Conservation (phyloP, 2,113 vertebrate genomes). For the Hyperopisus bebe region DNA sequence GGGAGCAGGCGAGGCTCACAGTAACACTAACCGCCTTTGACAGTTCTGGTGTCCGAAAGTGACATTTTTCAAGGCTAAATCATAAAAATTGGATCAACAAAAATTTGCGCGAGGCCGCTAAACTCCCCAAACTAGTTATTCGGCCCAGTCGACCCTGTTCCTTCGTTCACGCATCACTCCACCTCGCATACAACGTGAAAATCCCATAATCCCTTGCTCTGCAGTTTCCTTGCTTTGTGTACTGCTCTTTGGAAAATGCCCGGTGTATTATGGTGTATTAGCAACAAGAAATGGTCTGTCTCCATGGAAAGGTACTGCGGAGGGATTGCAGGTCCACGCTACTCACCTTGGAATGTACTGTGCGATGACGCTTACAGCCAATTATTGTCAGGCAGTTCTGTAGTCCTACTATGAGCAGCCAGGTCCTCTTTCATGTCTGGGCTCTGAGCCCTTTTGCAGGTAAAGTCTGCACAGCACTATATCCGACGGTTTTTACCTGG, state of each 20-base stretch:
- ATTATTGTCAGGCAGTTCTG: not conserved
- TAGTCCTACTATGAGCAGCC: not conserved
- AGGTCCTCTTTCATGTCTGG: not conserved
- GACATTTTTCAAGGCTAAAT: slow-evolving; percentile 47
- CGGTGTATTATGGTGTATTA: not conserved
- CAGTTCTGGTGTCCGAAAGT: slow-evolving; percentile 37
- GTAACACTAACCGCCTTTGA: slow-evolving; percentile 39
- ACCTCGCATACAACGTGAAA: not conserved
- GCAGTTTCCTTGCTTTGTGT: not conserved
- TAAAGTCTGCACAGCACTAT: not conserved
- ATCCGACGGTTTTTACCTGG: not conserved
- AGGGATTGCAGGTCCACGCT: not conserved
- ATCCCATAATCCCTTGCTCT: slow-evolving; percentile 7
- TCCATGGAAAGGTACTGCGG: not conserved
- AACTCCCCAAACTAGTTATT: slow-evolving; percentile 29
- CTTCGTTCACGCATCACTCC: slow-evolving; percentile 16
- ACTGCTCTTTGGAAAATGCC: not conserved
- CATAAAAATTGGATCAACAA: slow-evolving; percentile 37
- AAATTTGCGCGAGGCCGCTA: slow-evolving; percentile 25
- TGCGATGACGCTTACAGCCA: not conserved
- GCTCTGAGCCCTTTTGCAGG: not conserved
- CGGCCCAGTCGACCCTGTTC: slow-evolving; percentile 11
- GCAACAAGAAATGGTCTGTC: not conserved
- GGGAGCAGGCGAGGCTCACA: not conserved
- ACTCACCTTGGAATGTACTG: not conserved